These are phyloP conservation scores for Merops nubicus DNA, from an alignment of 2,113 vertebrate species.

Conservation along the genomic window DNA sequence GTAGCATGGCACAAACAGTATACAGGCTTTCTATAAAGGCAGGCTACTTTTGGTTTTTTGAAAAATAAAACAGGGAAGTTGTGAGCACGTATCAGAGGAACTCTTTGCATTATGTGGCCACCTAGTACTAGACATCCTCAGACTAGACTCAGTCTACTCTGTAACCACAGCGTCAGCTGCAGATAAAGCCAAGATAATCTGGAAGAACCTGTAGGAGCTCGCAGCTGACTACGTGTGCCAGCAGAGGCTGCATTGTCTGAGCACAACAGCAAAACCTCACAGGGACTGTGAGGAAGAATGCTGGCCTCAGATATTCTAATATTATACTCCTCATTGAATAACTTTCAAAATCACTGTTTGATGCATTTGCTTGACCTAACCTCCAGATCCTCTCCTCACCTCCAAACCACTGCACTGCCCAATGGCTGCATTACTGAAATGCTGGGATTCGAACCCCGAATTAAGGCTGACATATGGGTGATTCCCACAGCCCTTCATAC, in stretches of 20 bases:
- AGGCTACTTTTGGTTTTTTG: not conserved
- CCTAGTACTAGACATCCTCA: not conserved
- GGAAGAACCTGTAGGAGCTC: not conserved
- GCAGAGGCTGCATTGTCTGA: accelerated
- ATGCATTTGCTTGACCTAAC: not conserved
- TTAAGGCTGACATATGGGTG: too few species aligned
- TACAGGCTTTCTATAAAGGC: not conserved
- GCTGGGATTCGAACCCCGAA: too few species aligned
- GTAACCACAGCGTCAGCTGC: accelerated
- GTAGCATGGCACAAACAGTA: not conserved
- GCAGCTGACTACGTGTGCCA: not conserved
- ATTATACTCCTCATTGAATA: not conserved
- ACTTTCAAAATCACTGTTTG: not conserved
- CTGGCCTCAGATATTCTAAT: not conserved
- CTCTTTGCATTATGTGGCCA: not conserved
- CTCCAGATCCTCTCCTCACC: not conserved
- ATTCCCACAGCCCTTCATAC: too few species aligned
- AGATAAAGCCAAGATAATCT: not conserved
- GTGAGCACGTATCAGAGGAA: accelerated
- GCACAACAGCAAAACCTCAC: not conserved
- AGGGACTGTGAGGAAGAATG: not conserved
- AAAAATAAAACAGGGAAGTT: not conserved
- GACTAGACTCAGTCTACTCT: not conserved
- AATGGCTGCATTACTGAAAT: not conserved
- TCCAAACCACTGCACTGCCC: accelerated